A percentile compares a stretch with the other conserved stretches of the same genome.
These are phyloP conservation scores for Carassius carassius DNA, from an alignment of 2,113 vertebrate genomes.

Conservation along the genomic window DNA sequence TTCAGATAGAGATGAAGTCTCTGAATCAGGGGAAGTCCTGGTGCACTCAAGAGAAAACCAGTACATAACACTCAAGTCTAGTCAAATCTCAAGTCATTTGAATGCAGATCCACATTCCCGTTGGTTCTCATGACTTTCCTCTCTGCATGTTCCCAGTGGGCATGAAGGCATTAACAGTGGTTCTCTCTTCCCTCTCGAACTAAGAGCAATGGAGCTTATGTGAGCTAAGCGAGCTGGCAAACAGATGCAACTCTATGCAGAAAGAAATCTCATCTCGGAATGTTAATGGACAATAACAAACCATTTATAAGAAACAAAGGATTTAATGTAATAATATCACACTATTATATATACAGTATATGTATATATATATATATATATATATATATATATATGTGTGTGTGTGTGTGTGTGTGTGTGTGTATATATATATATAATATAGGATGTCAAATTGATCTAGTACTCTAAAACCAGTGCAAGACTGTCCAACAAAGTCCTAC, in stretches of 20 bases:
- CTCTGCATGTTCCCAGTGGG: conserved; percentile 15
- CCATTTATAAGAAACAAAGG: not conserved
- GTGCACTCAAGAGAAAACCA: conserved; percentile 6
- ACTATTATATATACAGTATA: not conserved
- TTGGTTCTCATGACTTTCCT: conserved; percentile 31
- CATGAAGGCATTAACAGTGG: conserved; percentile 19
- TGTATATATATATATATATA: not conserved
- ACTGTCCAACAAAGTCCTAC: not conserved
- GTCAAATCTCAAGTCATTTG: conserved; percentile 18
- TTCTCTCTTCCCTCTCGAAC: conserved; percentile 1
- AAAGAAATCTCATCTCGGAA: not conserved
- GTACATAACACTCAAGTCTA: not conserved
- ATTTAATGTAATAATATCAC: not conserved
- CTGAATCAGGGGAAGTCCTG: not conserved
- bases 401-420: no score
- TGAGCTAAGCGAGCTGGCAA: not conserved
- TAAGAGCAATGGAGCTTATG: not conserved
- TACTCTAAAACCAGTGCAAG: not conserved
- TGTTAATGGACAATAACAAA: not conserved
- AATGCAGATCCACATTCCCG: conserved; percentile 20
- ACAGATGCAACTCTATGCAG: not conserved
- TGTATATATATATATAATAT: not conserved
- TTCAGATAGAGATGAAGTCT: not conserved
- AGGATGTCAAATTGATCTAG: not conserved
- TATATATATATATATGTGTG: no score